Base-by-base conservation (phyloP, 2,888 invertebrate genomes). In the Scelioninae gen. 1 region DNA sequence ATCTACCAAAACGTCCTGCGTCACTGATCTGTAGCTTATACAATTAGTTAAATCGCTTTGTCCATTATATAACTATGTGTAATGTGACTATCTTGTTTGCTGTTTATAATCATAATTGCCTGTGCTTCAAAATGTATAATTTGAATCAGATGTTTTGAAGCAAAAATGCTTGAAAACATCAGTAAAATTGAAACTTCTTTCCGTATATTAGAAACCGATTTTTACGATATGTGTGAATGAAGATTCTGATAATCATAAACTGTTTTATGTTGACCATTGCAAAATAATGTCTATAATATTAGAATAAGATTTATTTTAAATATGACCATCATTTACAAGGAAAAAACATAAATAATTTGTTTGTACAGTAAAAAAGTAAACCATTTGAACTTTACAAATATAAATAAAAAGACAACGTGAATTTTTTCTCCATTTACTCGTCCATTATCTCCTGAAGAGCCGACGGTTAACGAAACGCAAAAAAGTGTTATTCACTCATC, bases 331-430 rank as follows among this genome's bases (percentile, higher is more conserved):
- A 56, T 63, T 11, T 75, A 66, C 66, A 75, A 40, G 15, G n/a
- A n/a, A n/a, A 55, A 56, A 65, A 63, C 56, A 75, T 65, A 65
- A 75, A 65, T 56, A 63, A 49, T 56, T 16, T 15, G 63, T 38
- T 65, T 34, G 13, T 75, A 56, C 65, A 66, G 55, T 74, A 74
- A 63, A 74, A 74, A 74, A 74, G 62, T 74, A 63, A 74, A 74
- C 40, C 34, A 49, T 10, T 55, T 51, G n/a, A 23, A 16, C 53
- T 74, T 63, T 63, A 16, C 0, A 74, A 63, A 62, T 74, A 74
- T 43, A 55, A 0, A 56, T 69, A 1, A 43, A 68, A 68, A 66
- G 40, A 43, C 49, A 23, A 72, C 58, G 43, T 58, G 62, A n/a
- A 60, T 45, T n/a, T n/a, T n/a, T n/a, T n/a, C n/a, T n/a, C n/a